Evolutionary conservation across 2,797 vertebrate species (phyloP).

Genomic region (Falco biarmicus): DNA sequence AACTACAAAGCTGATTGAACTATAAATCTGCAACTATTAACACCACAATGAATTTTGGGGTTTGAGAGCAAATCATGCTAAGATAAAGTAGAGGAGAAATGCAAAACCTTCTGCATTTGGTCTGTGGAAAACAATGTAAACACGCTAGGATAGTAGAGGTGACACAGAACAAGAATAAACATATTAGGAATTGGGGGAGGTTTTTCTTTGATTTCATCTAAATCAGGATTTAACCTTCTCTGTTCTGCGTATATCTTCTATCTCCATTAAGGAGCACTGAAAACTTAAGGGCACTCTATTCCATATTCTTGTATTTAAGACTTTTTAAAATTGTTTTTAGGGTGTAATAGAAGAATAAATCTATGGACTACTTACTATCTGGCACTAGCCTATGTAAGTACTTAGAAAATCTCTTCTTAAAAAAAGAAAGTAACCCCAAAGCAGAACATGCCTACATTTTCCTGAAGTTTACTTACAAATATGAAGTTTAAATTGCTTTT

Average conservation of each 20-base stretch:
- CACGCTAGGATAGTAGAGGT: not conserved
- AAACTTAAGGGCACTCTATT: not conserved
- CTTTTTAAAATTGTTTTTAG: not conserved
- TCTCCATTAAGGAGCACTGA: not conserved
- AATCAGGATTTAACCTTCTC: not conserved
- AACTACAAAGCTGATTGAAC: not conserved
- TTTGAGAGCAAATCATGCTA: not conserved
- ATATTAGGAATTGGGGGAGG: not conserved
- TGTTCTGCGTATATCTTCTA: not conserved
- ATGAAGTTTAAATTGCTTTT: not conserved
- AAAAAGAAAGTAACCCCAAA: not conserved
- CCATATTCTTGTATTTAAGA: not conserved
- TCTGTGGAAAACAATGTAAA: not conserved
- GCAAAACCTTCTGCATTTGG: not conserved
- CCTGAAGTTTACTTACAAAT: not conserved
- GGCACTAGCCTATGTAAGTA: not conserved
- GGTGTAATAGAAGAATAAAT: not conserved
- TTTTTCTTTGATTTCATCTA: not conserved
- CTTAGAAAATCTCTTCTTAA: not conserved
- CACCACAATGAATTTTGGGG: not conserved
- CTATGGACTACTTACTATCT: not conserved
- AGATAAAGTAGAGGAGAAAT: not conserved
- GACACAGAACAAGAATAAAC: not conserved
- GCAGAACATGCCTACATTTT: not conserved
- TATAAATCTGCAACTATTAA: not conserved